These are phyloP conservation scores for Frankliniella intonsa DNA, from an alignment of 2,888 invertebrate species.

Conservation along the genomic window DNA sequence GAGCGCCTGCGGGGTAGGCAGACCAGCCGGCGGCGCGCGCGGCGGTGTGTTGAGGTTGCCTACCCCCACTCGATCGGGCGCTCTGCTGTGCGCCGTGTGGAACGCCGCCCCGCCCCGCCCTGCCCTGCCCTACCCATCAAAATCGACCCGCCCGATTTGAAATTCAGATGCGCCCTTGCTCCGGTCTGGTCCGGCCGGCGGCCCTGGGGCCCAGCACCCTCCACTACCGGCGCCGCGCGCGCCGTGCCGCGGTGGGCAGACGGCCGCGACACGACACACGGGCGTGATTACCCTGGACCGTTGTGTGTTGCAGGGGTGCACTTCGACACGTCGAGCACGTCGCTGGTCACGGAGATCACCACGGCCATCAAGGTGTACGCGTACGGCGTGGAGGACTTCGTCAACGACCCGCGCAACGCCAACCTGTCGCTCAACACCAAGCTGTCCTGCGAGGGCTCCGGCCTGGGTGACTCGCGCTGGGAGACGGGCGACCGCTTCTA, in stretches of 20 bases:
- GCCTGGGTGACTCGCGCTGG: slow-evolving; percentile 72
- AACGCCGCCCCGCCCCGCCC: not conserved
- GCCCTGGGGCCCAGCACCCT: too few species aligned
- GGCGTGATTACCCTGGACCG: too few species aligned
- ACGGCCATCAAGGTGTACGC: slow-evolving; percentile 88
- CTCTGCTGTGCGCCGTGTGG: not conserved
- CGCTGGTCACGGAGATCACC: slow-evolving; percentile 78
- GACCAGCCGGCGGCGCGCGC: not conserved
- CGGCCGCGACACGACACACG: too few species aligned
- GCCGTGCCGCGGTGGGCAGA: too few species aligned
- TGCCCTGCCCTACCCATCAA: not conserved
- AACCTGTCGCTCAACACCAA: slow-evolving; percentile 68
- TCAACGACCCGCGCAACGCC: slow-evolving; percentile 67
- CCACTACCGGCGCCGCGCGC: too few species aligned
- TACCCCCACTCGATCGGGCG: not conserved
- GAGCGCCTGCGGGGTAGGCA: not conserved
- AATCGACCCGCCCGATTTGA: not conserved
- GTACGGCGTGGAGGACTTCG: slow-evolving; percentile 82
- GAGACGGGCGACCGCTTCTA: slow-evolving; percentile 72
- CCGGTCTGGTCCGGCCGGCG: not conserved
- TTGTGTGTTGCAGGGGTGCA: slow-evolving; percentile 64
- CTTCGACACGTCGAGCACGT: slow-evolving; percentile 80
- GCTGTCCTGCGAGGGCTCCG: slow-evolving; percentile 72
- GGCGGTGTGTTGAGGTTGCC: not conserved
- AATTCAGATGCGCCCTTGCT: not conserved